These are phyloP conservation scores for Hippocampus kuda DNA, from an alignment of 2,797 vertebrate genomes.

Conservation along the genomic window DNA sequence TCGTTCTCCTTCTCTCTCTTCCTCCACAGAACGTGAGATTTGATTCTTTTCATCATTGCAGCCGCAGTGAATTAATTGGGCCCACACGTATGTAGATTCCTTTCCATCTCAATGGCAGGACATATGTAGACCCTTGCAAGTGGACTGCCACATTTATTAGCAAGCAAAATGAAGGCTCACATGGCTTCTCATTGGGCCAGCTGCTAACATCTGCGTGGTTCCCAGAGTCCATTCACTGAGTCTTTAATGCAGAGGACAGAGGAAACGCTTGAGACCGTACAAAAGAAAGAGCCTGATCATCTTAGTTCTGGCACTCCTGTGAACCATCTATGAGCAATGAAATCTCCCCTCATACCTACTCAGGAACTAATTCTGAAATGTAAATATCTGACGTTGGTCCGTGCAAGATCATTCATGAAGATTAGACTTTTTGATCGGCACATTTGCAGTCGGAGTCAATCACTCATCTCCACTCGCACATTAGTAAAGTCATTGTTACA, in stretches of 20 bases:
- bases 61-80: slow-evolving; percentile 22
- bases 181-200: slow-evolving; percentile 14
- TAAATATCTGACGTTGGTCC: slow-evolving; percentile 51
- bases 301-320: slow-evolving; percentile 47
- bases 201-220: slow-evolving; percentile 48
- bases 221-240: slow-evolving; percentile 62
- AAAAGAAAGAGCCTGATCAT: slow-evolving; percentile 57
- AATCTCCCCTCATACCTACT: slow-evolving; percentile 35
- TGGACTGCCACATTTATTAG: slow-evolving; percentile 23
- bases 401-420: background rate
- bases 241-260: slow-evolving; percentile 49
- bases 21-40: slow-evolving; percentile 18
- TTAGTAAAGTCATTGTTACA: no score
- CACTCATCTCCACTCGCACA: background rate
- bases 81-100: slow-evolving; percentile 16
- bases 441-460: background rate
- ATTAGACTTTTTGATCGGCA: background rate
- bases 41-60: slow-evolving; percentile 40
- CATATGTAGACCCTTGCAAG: slow-evolving; percentile 19
- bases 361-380: slow-evolving; percentile 49
- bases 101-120: slow-evolving; percentile 19
- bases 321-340: slow-evolving; percentile 44
- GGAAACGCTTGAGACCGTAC: slow-evolving; percentile 54
- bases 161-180: slow-evolving; percentile 16
- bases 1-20: background rate